A percentile compares a stretch with the other conserved stretches of the same genome.
Evolutionary conservation across 2,888 invertebrate species (phyloP).

Genomic region (Xanthorhoe spadicearia): DNA sequence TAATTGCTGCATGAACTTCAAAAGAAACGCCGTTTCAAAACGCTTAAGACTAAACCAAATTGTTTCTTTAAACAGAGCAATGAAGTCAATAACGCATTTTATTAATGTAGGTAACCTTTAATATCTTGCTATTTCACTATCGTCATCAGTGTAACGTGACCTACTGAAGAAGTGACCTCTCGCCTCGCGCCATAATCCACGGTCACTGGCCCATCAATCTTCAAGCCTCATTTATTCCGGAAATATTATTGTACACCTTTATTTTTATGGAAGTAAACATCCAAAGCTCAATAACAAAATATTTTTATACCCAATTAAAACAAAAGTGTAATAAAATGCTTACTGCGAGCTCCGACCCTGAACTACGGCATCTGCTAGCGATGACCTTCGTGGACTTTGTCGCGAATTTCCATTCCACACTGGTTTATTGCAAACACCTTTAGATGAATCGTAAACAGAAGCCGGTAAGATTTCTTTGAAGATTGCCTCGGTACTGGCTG

Average conservation of each 20-base stretch:
- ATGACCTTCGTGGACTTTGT: slow-evolving; percentile 55
- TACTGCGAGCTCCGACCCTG: slow-evolving; percentile 31
- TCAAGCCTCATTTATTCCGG: not conserved
- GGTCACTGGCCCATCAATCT: not conserved
- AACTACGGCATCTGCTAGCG: slow-evolving; percentile 58
- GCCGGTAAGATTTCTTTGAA: slow-evolving; percentile 21
- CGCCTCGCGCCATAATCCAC: not conserved
- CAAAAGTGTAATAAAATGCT: slow-evolving; percentile 28
- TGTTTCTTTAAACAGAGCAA: not conserved
- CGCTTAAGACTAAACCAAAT: not conserved
- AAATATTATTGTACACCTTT: not conserved
- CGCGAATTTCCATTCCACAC: slow-evolving; percentile 40
- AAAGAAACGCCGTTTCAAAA: slow-evolving; percentile 13
- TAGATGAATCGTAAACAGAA: slow-evolving; percentile 39
- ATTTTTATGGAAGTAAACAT: not conserved
- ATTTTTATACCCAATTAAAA: slow-evolving; percentile 10
- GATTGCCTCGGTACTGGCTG: slow-evolving; percentile 6
- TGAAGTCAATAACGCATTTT: not conserved
- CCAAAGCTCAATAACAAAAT: not conserved
- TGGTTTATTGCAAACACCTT: slow-evolving; percentile 41
- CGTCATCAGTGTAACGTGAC: not conserved
- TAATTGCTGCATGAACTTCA: slow-evolving; percentile 19
- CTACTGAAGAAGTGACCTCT: not conserved
- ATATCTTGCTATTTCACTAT: not conserved
- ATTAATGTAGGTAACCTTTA: not conserved